phyloP scores from a whole-genome alignment of 2,113 vertebrate species.

The Rhizomys pruinosus region DNA sequence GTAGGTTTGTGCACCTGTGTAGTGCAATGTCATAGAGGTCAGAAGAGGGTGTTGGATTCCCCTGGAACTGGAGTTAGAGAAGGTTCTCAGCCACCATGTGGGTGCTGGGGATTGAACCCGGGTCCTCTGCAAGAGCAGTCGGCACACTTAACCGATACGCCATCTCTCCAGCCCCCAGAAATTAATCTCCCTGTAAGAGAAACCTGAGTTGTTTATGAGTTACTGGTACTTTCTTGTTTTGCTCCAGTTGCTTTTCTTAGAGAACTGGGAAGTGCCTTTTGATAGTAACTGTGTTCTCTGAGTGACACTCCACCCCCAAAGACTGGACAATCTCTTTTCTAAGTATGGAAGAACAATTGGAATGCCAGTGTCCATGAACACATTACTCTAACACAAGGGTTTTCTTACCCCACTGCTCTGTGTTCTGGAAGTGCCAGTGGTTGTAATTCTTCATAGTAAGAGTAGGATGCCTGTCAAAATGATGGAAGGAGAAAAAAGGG shows the following conservation, averaged over 20 bases:
- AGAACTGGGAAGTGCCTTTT: constrained; percentile 58
- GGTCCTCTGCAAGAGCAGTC: no score
- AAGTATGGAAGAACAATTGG: background rate
- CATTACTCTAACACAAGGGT: background rate
- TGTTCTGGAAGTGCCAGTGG: background rate
- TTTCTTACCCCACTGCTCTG: background rate
- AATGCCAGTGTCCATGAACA: background rate
- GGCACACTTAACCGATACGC: no score
- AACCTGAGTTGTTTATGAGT: constrained; percentile 50
- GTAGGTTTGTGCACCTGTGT: no score
- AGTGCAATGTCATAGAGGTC: no score
- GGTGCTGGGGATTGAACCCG: no score
- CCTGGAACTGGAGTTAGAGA: no score
- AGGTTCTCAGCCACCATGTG: no score
- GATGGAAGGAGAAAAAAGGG: background rate
- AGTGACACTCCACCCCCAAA: background rate
- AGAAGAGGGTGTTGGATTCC: no score
- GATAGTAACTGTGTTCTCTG: background rate
- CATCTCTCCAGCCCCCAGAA: no score
- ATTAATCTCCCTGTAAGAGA: constrained; percentile 42
- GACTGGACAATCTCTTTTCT: background rate
- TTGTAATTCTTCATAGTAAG: background rate
- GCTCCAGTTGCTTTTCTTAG: constrained; percentile 33
- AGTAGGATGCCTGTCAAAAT: background rate
- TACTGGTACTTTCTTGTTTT: background rate